Conservation (phyloP, 2,113 vertebrate genomes). For the Epinephelus moara region DNA sequence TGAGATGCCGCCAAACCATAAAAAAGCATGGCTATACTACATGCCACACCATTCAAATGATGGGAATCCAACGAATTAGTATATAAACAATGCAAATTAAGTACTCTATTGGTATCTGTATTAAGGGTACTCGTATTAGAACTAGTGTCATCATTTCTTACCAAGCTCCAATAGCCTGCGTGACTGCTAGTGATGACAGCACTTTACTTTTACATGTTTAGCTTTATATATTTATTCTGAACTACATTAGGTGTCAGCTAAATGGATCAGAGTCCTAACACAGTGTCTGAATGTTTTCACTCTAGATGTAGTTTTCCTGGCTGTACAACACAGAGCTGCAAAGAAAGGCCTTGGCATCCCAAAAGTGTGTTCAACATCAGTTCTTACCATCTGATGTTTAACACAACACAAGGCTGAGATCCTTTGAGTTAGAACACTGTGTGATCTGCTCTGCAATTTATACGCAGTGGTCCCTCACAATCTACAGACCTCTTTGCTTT, state of each 20-base stretch:
- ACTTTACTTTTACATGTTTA: background rate
- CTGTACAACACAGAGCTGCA: background rate
- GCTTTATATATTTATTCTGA: background rate
- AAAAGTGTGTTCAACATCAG: slow-evolving; percentile 7
- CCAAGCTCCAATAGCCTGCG: background rate
- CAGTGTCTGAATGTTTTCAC: background rate
- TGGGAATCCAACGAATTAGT: too few relatives aligned
- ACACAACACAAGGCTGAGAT: background rate
- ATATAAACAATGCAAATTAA: too few relatives aligned
- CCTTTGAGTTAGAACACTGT: background rate
- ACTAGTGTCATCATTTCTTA: background rate
- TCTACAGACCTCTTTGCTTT: background rate
- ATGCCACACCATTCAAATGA: too few relatives aligned
- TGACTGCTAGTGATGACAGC: too few relatives aligned
- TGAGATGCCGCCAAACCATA: too few relatives aligned
- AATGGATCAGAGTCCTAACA: background rate
- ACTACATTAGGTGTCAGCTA: background rate
- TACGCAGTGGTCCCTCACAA: background rate
- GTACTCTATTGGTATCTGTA: too few relatives aligned
- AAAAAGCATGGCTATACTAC: too few relatives aligned
- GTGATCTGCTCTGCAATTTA: background rate
- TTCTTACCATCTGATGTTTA: background rate
- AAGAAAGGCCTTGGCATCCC: background rate
- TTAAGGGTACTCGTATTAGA: too few relatives aligned
- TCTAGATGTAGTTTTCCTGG: background rate